These are phyloP conservation scores for Tricholaema leucomelas DNA, from an alignment of 2,113 vertebrate genomes.

Conservation along the genomic window DNA sequence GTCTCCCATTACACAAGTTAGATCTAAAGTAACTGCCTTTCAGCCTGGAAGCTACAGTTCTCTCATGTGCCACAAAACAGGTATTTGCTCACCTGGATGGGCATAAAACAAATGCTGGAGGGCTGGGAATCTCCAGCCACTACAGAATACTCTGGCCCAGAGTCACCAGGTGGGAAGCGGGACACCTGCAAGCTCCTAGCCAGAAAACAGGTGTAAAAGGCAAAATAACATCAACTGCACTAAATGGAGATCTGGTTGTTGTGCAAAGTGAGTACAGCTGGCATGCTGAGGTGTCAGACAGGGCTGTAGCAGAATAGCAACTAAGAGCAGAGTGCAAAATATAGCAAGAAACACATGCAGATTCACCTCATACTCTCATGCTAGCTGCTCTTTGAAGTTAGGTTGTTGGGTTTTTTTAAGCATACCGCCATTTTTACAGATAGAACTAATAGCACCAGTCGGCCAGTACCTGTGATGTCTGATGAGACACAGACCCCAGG, in stretches of 20 bases:
- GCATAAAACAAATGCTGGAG: neutral
- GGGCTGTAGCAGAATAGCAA: conserved; percentile 10
- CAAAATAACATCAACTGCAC: neutral
- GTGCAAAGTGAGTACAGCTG: conserved; percentile 3
- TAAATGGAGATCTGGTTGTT: neutral
- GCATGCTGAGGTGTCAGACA: conserved; percentile 37
- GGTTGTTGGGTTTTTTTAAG: neutral
- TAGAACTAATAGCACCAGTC: neutral
- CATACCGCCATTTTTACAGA: neutral
- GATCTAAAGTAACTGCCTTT: neutral
- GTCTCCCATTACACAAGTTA: neutral
- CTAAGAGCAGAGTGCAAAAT: neutral
- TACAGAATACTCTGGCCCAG: rapidly evolving
- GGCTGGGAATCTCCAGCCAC: neutral
- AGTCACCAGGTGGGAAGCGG: neutral
- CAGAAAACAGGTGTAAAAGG: neutral
- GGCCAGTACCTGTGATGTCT: neutral
- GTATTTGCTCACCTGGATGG: neutral
- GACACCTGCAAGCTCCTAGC: neutral
- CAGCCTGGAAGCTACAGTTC: neutral
- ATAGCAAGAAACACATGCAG: neutral
- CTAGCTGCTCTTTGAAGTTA: neutral
- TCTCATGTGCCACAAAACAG: neutral
- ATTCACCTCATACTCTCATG: neutral
- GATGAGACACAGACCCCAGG: neutral